phyloP scores from a whole-genome alignment of 2,888 invertebrate species.

The Escarpia spicata region DNA sequence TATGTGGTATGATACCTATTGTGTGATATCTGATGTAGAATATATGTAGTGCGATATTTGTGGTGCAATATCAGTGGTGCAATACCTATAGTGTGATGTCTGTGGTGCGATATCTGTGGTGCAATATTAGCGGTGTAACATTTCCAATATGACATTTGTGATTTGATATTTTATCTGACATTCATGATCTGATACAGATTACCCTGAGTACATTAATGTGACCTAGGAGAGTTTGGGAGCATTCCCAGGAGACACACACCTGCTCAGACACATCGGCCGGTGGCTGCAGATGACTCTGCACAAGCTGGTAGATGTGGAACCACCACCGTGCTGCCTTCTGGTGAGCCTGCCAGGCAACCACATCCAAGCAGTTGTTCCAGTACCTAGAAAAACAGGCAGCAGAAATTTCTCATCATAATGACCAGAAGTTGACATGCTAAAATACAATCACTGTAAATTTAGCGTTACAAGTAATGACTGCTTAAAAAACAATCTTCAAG shows the following conservation, averaged over 20 bases:
- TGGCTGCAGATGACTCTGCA: constrained; percentile 40
- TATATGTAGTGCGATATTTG: background rate
- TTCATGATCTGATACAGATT: background rate
- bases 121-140: background rate
- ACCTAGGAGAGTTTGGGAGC: too few relatives aligned
- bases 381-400: constrained; percentile 63
- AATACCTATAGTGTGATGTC: background rate
- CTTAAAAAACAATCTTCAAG: too few relatives aligned
- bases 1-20: background rate
- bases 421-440: background rate
- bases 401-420: background rate
- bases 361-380: constrained; percentile 86
- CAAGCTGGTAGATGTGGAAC: constrained; percentile 79
- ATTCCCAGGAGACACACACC: background rate
- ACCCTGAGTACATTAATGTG: background rate
- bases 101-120: background rate
- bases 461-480: too few relatives aligned
- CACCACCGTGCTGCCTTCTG: constrained; percentile 84
- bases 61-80: background rate
- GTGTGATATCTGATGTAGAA: background rate
- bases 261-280: background rate
- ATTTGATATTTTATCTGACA: background rate
- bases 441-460: background rate
- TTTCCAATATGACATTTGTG: background rate
- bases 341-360: constrained; percentile 68